Base-by-base conservation (phyloP, 2,888 invertebrate species). In the Xestobium rufovillosum region DNA sequence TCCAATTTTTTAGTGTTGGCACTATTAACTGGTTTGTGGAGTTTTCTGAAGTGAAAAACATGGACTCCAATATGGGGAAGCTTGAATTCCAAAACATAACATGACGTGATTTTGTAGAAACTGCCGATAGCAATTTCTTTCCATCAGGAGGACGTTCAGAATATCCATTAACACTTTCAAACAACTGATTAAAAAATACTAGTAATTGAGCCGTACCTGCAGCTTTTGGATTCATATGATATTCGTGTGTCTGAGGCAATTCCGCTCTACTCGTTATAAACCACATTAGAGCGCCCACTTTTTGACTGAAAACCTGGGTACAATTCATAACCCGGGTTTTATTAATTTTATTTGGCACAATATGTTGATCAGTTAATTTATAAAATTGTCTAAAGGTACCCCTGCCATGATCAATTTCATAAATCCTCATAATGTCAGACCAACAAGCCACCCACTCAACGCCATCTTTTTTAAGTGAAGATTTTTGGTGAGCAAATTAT, bases 301-400 rank as follows among this genome's bases (percentile, higher is more conserved):
- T 42, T 12, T 31, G 34, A 25, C 39, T 40, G 28, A 47, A 47
- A 3, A 47, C 45, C 30, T 47, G 47, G 3, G 41, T 44, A 30
- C 44, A 43, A 28, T 44, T 33, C 31, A 39, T 42, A 6, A 38
- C 39, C 8, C 26, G 39, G 39, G 40, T 40, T 45, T 44, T 48
- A 31, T 35, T 34, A 16, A 45, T 43, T 39, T 42, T 41, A 12
- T 26, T 12, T 4, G 38, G 42, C 6, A 38, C 12, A 6, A 44
- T 30, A 31, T 48, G 45, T 13, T 37, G 31, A 15, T 47, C 43
- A 10, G 42, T 47, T 15, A 48, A 14, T 23, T 44, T 43, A n/a
- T 8, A n/a, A 23, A 44, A 36, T 19, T 34, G 29, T 17, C 41
- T 34, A 28, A 36, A 41, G 3, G 14, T 4, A 13, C 44, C 40